A percentile compares a stretch with the other conserved stretches of the same genome.
Conservation (phyloP, 2,113 vertebrate species). For the Labrus mixtus region DNA sequence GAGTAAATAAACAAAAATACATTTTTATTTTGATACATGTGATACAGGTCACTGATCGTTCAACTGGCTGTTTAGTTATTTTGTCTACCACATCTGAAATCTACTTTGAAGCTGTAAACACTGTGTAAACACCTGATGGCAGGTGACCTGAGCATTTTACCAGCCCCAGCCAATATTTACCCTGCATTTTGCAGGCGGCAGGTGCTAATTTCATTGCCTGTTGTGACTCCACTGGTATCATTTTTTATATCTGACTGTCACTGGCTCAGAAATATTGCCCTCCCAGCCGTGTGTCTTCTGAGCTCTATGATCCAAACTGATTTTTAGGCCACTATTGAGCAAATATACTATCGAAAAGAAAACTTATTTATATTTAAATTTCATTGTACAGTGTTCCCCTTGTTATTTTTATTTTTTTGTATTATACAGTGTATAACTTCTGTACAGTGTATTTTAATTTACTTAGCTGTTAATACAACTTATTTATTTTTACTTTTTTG, state of each 20-base stretch:
- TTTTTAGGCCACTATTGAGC: not conserved
- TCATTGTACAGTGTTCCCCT: no score
- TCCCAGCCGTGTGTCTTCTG: not conserved
- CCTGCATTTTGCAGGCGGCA: not conserved
- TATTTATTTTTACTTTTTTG: no score
- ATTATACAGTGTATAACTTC: no score
- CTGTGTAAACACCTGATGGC: not conserved
- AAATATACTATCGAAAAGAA: no score
- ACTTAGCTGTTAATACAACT: no score
- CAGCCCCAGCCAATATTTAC: not conserved
- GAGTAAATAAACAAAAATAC: not conserved
- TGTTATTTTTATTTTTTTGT: no score
- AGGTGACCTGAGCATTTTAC: not conserved
- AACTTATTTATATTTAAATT: no score
- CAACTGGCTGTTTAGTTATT: not conserved
- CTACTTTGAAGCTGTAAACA: not conserved
- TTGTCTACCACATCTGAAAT: not conserved
- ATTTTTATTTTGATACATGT: not conserved
- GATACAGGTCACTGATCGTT: not conserved
- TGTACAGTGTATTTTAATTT: no score
- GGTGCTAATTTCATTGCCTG: not conserved
- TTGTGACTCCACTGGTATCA: not conserved
- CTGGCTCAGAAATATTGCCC: not conserved
- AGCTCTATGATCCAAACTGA: not conserved
- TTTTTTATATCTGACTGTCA: not conserved